Evolutionary conservation across 2,113 vertebrate genomes (phyloP), one percentile per base, ranked within the genome.

Genomic region (Tiliqua scincoides): DNA sequence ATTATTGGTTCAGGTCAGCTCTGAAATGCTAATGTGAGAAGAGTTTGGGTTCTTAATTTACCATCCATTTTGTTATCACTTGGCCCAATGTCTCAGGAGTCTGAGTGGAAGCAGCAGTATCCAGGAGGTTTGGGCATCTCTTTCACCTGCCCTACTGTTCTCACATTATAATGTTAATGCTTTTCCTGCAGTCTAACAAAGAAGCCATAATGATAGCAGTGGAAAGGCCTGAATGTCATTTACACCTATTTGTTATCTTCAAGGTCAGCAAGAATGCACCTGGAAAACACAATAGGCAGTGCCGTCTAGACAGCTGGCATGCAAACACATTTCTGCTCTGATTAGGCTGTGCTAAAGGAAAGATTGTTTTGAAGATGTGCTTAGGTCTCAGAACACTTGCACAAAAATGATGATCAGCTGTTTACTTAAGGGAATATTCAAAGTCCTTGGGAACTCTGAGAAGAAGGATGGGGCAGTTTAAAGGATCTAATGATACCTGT

Each of bases 191-290:
- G 48, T 68, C 87, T 91, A 90, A 93, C 89, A 92, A 90, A 94
- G 89, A 91, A 35, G 84, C 85, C 85, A n/a, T 88, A 90, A 94
- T 89, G 91, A 85, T 61, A 92, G 75, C 89, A 83, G 57, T 84
- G 89, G 43, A 93, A 87, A 87, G 85, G 77, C 72, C 87, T 82
- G 90, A 89, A 88, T 95, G 91, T 91, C 92, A 93, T 94, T 95
- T 91, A 92, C 91, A 94, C 89, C 82, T 89, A 88, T 89, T 88
- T 93, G 91, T 88, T 93, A 93, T 83, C 91, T 94, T 91, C 94
- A 91, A 94, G 93, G 91, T 95, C 93, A 95, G 90, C 87, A 86
- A 93, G 82, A 85, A 94, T 83, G 75, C 82, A 91, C 93, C 92
- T 93, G 93, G 87, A 90, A 93, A 93, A 93, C 32, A 76, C 37